These are phyloP conservation scores for Microplitis mediator DNA, from an alignment of 1,140 invertebrate genomes.

Conservation along the genomic window DNA sequence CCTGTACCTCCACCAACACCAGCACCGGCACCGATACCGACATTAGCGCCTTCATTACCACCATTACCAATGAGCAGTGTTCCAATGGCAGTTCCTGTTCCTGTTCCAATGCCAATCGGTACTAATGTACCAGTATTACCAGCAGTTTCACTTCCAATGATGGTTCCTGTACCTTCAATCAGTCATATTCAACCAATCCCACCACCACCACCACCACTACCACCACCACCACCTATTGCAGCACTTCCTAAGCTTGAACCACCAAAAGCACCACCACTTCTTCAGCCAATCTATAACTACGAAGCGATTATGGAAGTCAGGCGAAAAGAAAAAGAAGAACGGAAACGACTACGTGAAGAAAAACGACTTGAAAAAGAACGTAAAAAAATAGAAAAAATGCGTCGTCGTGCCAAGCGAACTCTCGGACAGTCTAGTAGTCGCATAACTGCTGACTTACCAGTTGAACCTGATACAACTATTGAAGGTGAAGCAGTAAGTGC, in stretches of 20 bases:
- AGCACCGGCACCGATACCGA: conserved; percentile 15
- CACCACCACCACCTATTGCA: background rate
- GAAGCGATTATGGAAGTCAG: conserved; percentile 56
- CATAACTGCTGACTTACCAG: conserved; percentile 25
- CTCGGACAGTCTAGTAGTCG: conserved; percentile 36
- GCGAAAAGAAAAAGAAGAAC: conserved; percentile 54
- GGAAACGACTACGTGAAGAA: conserved; percentile 51
- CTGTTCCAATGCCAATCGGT: conserved; percentile 45
- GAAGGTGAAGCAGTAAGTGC: conserved; percentile 35
- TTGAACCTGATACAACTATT: conserved; percentile 39
- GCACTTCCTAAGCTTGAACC: conserved; percentile 19
- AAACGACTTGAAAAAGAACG: conserved; percentile 48
- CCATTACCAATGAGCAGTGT: background rate
- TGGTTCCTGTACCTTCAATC: conserved; percentile 33
- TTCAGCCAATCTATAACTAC: conserved; percentile 57
- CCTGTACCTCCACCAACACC: conserved; percentile 16
- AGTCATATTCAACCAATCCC: conserved; percentile 2
- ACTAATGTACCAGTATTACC: conserved; percentile 33
- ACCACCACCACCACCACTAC: conserved; percentile 5
- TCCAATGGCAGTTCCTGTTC: conserved; percentile 29
- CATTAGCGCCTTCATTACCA: conserved; percentile 24
- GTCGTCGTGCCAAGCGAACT: conserved; percentile 46
- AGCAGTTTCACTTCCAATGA: conserved; percentile 35
- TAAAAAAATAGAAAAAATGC: conserved; percentile 45
- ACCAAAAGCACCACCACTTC: conserved; percentile 25